phyloP scores from a whole-genome alignment of 2,888 invertebrate species.

The Cataglyphis albicans region DNA sequence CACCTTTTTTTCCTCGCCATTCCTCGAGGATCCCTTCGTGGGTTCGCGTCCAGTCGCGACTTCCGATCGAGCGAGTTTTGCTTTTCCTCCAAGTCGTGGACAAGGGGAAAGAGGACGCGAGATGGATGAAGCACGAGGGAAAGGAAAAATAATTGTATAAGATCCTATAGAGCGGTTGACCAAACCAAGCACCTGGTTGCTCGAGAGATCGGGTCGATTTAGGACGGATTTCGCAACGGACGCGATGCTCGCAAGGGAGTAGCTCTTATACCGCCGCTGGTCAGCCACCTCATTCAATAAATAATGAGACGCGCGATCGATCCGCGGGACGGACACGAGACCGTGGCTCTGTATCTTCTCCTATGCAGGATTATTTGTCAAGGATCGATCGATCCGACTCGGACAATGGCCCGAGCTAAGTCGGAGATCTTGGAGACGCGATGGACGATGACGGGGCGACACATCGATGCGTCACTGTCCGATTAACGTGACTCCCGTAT shows the following conservation, averaged over 20 bases:
- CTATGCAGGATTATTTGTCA: constrained; percentile 40
- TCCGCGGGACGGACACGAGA: constrained; percentile 19
- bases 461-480: constrained; percentile 74
- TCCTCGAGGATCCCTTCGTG: constrained; percentile 48
- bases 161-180: constrained; percentile 35
- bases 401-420: constrained; percentile 39
- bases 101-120: constrained; percentile 29
- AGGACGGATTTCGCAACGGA: constrained; percentile 58
- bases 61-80: constrained; percentile 65
- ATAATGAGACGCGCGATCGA: constrained; percentile 59
- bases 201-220: constrained; percentile 69
- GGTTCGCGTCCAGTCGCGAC: constrained; percentile 66
- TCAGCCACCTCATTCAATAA: constrained; percentile 61
- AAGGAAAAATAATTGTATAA: constrained; percentile 37
- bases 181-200: constrained; percentile 69
- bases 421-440: constrained; percentile 23
- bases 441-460: constrained; percentile 22
- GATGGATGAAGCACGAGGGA: constrained; percentile 37
- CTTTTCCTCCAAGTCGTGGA: constrained; percentile 17
- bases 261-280: constrained; percentile 55
- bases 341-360: constrained; percentile 4
- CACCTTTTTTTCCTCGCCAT: constrained; percentile 60
- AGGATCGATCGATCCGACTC: constrained; percentile 44
- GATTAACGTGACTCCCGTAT: constrained; percentile 66
- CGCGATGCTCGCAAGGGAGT: constrained; percentile 22